A percentile compares a stretch with the other conserved stretches of the same genome.
These are phyloP conservation scores for Glareola pratincola DNA, from an alignment of 2,113 vertebrate species.

Conservation along the genomic window DNA sequence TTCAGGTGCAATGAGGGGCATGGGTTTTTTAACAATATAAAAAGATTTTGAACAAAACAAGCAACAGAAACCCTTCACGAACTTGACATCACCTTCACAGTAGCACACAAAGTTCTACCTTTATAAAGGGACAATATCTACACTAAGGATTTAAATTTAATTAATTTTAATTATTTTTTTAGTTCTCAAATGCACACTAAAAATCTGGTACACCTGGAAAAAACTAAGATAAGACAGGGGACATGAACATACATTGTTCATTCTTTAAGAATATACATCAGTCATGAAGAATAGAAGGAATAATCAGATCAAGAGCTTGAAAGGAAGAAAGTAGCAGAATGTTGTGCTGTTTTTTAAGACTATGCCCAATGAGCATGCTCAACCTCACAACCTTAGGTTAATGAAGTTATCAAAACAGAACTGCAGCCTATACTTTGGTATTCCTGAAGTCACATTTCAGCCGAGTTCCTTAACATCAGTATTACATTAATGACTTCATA, in stretches of 20 bases:
- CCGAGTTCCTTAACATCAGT: neutral
- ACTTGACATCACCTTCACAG: neutral
- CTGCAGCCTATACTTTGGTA: neutral
- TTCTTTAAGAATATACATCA: neutral
- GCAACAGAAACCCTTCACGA: neutral
- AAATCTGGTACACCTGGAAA: neutral
- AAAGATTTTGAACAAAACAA: neutral
- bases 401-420: neutral
- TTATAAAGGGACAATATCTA: neutral
- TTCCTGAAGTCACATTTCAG: neutral
- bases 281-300: neutral
- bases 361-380: neutral
- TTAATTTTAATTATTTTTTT: neutral
- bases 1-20: neutral
- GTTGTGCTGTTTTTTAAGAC: neutral
- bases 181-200: neutral
- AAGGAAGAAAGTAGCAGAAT: neutral
- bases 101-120: neutral
- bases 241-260: neutral
- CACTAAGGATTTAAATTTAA: neutral
- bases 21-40: neutral
- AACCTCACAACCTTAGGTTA: neutral
- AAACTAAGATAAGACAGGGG: neutral
- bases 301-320: neutral
- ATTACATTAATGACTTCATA: neutral